phyloP scores from a whole-genome alignment of 2,888 invertebrate genomes.

The Melolontha melolontha region DNA sequence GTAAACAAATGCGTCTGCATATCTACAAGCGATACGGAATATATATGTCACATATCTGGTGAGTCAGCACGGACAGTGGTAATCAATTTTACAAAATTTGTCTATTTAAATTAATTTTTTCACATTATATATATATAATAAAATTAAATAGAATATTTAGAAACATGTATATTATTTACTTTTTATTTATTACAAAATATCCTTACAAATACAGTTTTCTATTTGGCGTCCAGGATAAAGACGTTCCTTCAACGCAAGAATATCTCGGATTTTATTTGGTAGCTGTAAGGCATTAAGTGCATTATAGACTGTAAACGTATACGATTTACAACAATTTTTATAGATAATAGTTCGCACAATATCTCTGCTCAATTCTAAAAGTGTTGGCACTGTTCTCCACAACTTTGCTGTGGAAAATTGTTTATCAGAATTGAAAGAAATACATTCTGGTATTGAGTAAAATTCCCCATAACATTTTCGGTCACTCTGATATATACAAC shows the following conservation, averaged over 20 bases:
- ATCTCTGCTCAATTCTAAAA: slow-evolving; percentile 25
- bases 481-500: slow-evolving; percentile 19
- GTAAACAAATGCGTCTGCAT: too few relatives aligned
- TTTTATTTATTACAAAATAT: too few relatives aligned
- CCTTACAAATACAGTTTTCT: not conserved
- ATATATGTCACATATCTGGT: too few relatives aligned
- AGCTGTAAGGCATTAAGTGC: not conserved
- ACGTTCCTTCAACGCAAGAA: slow-evolving; percentile 11
- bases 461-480: slow-evolving; percentile 10
- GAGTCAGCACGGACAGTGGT: too few relatives aligned
- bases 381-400: not conserved
- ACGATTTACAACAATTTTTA: slow-evolving; percentile 1
- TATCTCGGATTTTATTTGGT: slow-evolving; percentile 9
- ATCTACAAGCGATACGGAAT: too few relatives aligned
- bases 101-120: too few relatives aligned
- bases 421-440: not conserved
- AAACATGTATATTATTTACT: too few relatives aligned
- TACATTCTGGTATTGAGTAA: slow-evolving; percentile 13
- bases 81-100: too few relatives aligned
- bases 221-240: slow-evolving; percentile 1
- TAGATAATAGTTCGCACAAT: slow-evolving; percentile 7
- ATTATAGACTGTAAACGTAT: slow-evolving; percentile 15
- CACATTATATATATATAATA: too few relatives aligned
- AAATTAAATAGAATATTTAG: too few relatives aligned
- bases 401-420: not conserved